Base-by-base conservation (phyloP, 2,797 vertebrate genomes). In the Syndactyla subalaris region DNA sequence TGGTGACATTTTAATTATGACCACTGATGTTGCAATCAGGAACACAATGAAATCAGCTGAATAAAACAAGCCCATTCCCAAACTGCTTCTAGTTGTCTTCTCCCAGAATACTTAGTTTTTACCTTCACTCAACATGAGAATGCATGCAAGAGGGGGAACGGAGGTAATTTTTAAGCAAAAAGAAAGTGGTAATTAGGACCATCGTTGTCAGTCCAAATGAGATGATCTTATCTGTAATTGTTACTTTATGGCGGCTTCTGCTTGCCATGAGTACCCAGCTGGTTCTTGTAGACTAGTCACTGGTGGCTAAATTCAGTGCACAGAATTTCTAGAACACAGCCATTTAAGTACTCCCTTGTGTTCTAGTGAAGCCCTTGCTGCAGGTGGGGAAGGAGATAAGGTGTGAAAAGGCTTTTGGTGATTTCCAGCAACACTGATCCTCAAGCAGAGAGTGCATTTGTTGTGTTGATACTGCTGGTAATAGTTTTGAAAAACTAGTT, bases 1-100 rank as follows among this genome's bases (percentile, higher is more conserved):
- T 75, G 57, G 34, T 93, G 85, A 77, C 30, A 6, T 63, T 88
- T 94, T 73, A 66, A 81, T 93, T 82, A 94, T 93, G 59, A 57
- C 65, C 38, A 7, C 81, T 57, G 70, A 93, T 80, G 62, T 59
- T 86, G 23, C 41, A 61, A 43, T 96, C 92, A 91, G 49, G 57
- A 92, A 48, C 81, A 73, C 58, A 74, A 48, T 57, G 51, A 89
- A 93, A 92, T 82, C 41, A n/a, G n/a, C 22, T 21, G 46, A 39
- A 51, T 34, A 32, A 71, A 66, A 43, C 18, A 65, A 86, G 11
- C 23, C 48, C 21, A 9, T 88, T 84, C 51, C n/a, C 23, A 63
- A 52, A 61, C 13, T 57, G 19, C 8, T 30, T 62, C 34, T 79
- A 18, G 6, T 34, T 75, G 63, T 77, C 48, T 43, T 34, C 29